Evolutionary conservation across 2,797 vertebrate species (phyloP).

Genomic region (Malacoraja senta): DNA sequence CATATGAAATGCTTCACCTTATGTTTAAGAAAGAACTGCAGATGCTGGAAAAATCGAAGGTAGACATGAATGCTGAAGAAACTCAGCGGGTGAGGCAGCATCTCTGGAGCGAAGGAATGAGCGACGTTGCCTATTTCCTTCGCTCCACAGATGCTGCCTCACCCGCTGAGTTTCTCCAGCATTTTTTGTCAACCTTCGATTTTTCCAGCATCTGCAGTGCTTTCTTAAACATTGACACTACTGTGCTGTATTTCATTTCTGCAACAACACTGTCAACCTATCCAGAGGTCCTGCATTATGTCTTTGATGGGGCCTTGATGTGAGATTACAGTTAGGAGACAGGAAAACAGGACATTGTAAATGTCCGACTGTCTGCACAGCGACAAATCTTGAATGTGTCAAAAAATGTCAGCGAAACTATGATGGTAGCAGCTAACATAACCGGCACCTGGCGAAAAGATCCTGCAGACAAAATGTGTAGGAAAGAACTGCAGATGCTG

Average conservation of each 20-base stretch:
- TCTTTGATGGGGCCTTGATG: conserved; percentile 8
- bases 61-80: too few relatives aligned
- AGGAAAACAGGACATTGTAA: conserved; percentile 3
- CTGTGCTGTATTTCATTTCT: not conserved
- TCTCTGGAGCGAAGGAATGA: too few relatives aligned
- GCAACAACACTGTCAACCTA: not conserved
- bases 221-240: not conserved
- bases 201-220: too few relatives aligned
- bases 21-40: not conserved
- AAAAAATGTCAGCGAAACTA: not conserved
- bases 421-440: not conserved
- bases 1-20: not conserved
- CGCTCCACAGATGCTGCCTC: too few relatives aligned
- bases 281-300: not conserved
- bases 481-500: too few relatives aligned
- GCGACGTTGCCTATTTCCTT: too few relatives aligned
- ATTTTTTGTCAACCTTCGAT: too few relatives aligned
- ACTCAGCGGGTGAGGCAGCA: too few relatives aligned
- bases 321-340: not conserved
- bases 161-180: too few relatives aligned
- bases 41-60: too few relatives aligned
- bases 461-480: too few relatives aligned
- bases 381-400: not conserved
- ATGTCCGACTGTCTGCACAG: not conserved
- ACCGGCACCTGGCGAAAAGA: not conserved